A percentile compares a stretch with the other conserved stretches of the same genome.
These are phyloP conservation scores for Ochlodes sylvanus DNA, from an alignment of 2,888 invertebrate genomes.

Conservation along the genomic window DNA sequence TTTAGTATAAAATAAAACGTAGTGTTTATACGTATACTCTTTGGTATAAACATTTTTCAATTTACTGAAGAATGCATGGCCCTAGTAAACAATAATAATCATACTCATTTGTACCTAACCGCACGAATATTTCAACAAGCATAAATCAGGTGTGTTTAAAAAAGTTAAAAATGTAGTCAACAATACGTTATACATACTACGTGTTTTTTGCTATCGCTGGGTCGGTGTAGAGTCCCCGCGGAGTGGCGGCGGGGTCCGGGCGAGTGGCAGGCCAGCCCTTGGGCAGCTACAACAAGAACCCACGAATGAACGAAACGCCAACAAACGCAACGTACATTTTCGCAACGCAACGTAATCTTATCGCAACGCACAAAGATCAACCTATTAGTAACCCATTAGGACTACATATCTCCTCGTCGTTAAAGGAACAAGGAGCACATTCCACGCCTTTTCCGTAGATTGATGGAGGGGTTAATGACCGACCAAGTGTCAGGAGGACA, in stretches of 20 bases:
- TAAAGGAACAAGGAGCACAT: no score
- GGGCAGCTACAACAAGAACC: constrained; percentile 72
- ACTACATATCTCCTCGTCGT: no score
- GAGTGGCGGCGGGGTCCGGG: constrained; percentile 65
- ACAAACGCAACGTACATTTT: constrained; percentile 27
- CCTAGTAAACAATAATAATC: no score
- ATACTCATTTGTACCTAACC: neutral
- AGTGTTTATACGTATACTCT: no score
- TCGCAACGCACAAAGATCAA: constrained; percentile 27
- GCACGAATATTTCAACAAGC: neutral
- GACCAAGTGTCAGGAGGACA: no score
- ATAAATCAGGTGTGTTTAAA: neutral
- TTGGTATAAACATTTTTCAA: no score
- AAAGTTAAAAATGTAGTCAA: neutral
- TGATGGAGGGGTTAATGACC: no score
- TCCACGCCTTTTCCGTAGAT: no score
- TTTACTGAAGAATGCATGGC: no score
- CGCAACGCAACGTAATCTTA: constrained; percentile 33
- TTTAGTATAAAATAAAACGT: no score
- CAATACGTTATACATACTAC: constrained; percentile 76
- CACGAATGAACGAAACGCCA: constrained; percentile 50
- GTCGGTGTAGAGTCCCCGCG: constrained; percentile 59
- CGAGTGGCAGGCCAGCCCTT: constrained; percentile 75
- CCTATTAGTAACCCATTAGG: no score
- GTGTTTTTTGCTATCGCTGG: constrained; percentile 61